Percentiles rank a stretch among this genome's conserved stretches.
Evolutionary conservation across 37 sponge, comb jelly and placozoan genomes (phyloP).

Genomic region (Geodia barretti): DNA sequence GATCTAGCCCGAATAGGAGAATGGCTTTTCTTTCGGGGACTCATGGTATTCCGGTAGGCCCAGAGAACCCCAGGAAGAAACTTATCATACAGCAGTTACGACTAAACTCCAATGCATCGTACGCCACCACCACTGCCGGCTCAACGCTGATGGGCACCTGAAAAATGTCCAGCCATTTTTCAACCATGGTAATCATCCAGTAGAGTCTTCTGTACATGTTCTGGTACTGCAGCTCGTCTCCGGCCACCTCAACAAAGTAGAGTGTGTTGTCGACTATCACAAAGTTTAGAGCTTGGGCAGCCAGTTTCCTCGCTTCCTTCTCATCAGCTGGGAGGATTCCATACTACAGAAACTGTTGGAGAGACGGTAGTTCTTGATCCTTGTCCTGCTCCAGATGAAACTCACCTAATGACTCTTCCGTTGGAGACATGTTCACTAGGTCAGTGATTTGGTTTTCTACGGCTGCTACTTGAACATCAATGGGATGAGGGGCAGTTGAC

Average conservation of each 20-base stretch:
- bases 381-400: conserved; percentile 36
- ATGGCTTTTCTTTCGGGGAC: conserved; percentile 38
- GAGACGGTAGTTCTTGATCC: conserved; percentile 11
- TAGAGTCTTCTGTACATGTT: not conserved
- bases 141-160: conserved; percentile 17
- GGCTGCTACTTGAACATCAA: not conserved
- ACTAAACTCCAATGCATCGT: conserved; percentile 27
- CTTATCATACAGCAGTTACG: conserved; percentile 34
- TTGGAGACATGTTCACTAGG: not conserved
- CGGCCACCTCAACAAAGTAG: conserved; percentile 30
- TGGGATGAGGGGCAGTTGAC: not conserved
- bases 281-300: conserved; percentile 9
- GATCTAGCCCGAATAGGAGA: no score
- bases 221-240: conserved; percentile 35
- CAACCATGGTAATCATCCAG: conserved; percentile 45
- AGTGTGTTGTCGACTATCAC: conserved; percentile 30
- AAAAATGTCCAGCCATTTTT: conserved; percentile 52
- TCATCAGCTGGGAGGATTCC: conserved; percentile 39
- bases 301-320: conserved; percentile 4
- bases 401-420: not conserved
- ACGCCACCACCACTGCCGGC: conserved; percentile 42
- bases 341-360: conserved; percentile 22
- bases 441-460: conserved; percentile 16
- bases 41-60: conserved; percentile 53
- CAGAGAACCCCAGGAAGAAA: conserved; percentile 26